Conservation (phyloP, 1,140 invertebrate genomes). For the Apolygus lucorum region DNA sequence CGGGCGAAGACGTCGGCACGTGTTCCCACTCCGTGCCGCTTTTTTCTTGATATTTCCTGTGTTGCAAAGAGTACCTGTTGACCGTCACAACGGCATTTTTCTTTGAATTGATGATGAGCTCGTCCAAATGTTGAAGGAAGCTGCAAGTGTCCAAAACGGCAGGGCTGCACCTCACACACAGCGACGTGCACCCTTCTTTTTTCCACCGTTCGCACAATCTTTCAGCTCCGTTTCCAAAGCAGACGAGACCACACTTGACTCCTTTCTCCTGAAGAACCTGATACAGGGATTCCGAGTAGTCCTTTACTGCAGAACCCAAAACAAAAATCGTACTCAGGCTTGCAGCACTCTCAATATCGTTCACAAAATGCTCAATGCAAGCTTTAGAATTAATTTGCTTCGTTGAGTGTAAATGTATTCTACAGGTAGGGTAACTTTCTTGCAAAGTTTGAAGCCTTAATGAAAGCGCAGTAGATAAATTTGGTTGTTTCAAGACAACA, state of each 20-base stretch:
- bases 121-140: constrained; percentile 1
- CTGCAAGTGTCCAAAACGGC: background rate
- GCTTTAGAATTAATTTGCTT: background rate
- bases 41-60: background rate
- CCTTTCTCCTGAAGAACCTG: constrained; percentile 3
- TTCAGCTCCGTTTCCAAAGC: constrained; percentile 4
- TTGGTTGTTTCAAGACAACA: constrained; percentile 18
- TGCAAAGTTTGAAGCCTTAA: background rate
- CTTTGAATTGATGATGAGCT: background rate
- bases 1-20: background rate
- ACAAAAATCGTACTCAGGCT: background rate
- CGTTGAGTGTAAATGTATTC: constrained; percentile 6
- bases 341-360: background rate
- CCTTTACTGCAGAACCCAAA: background rate
- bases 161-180: background rate
- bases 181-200: background rate
- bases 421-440: background rate
- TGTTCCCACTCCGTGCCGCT: background rate
- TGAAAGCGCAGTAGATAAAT: background rate
- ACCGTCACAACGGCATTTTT: background rate
- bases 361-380: background rate
- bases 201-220: background rate
- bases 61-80: background rate
- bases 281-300: background rate
- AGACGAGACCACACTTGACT: background rate